Percentiles rank a stretch among this genome's conserved stretches.
Conservation (phyloP, 2,888 invertebrate species). For the Drosophila borealis region DNA sequence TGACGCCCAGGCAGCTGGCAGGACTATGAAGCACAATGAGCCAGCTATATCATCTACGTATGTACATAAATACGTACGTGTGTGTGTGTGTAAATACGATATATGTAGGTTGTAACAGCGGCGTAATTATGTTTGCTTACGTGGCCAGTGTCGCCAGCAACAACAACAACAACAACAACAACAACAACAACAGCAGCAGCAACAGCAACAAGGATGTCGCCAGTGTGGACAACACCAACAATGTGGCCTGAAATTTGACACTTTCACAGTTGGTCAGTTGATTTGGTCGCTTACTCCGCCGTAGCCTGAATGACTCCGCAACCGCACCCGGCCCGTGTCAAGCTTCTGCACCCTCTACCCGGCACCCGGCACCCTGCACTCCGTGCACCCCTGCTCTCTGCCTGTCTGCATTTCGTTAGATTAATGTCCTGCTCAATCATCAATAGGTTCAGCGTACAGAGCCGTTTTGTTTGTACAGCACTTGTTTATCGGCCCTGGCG, state of each 20-base stretch:
- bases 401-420: constrained; percentile 78
- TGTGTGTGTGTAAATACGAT: constrained; percentile 3
- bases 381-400: constrained; percentile 14
- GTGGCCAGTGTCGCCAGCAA: constrained; percentile 63
- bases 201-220: constrained; percentile 53
- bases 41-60: constrained; percentile 11
- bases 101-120: constrained; percentile 45
- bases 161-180: constrained; percentile 33
- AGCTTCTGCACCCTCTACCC: not conserved
- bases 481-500: constrained; percentile 70
- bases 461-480: constrained; percentile 77
- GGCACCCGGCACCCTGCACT: not conserved
- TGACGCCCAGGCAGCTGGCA: constrained; percentile 38
- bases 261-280: constrained; percentile 79
- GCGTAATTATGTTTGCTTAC: constrained; percentile 79
- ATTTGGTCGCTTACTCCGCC: constrained; percentile 68
- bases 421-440: constrained; percentile 79
- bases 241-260: constrained; percentile 79
- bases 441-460: constrained; percentile 77
- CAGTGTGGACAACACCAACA: constrained; percentile 62
- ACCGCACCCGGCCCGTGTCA: not conserved
- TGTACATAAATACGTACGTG: not conserved
- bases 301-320: constrained; percentile 27
- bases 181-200: constrained; percentile 45
- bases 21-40: constrained; percentile 9